These are phyloP conservation scores for Neofelis nebulosa DNA, from an alignment of 2,113 vertebrate genomes.

Conservation along the genomic window DNA sequence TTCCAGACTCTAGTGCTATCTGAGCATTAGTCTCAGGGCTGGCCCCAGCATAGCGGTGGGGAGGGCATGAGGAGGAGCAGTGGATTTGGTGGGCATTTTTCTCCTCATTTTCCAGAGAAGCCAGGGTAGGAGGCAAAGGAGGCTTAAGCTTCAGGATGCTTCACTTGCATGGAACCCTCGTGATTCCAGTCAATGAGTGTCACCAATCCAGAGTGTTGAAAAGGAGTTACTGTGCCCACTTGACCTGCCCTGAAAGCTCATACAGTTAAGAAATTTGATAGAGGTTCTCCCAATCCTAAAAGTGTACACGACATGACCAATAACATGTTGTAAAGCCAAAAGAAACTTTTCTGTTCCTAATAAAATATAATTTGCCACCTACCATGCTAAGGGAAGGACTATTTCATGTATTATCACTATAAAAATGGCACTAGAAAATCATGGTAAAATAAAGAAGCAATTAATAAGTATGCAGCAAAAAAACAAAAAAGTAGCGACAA, in stretches of 20 bases:
- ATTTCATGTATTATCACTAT: neutral
- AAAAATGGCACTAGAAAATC: neutral
- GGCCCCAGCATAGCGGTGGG: neutral
- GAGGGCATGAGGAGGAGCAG: accelerated
- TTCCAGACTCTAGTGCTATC: neutral
- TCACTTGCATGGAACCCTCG: neutral
- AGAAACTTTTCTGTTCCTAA: neutral
- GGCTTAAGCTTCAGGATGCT: neutral
- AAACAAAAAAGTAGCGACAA: neutral
- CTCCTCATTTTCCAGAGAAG: neutral
- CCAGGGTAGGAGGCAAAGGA: neutral
- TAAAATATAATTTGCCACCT: conserved; percentile 9
- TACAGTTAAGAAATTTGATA: neutral
- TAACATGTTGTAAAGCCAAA: neutral
- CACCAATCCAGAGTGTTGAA: neutral
- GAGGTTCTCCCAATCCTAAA: neutral
- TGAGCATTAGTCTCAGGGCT: neutral
- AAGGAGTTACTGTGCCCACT: neutral
- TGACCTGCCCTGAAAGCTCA: neutral
- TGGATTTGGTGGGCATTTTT: neutral
- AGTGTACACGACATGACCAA: neutral
- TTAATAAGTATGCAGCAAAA: neutral
- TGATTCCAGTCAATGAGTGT: neutral
- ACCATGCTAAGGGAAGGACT: neutral
- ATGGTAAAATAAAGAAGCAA: neutral